phyloP scores from a whole-genome alignment of 2,113 vertebrate genomes.

The Chionomys nivalis region DNA sequence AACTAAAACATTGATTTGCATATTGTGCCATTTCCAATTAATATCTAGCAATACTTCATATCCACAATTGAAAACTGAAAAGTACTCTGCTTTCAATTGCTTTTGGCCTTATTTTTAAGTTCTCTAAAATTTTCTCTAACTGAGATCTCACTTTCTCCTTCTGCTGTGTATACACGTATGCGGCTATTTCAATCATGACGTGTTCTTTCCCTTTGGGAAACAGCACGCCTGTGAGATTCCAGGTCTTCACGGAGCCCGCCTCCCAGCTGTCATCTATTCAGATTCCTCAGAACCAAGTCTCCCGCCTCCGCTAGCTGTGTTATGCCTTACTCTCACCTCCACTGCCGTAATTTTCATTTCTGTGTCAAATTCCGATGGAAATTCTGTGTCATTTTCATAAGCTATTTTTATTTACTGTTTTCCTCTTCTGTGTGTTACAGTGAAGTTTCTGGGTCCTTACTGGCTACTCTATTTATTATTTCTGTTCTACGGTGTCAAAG shows the following conservation, averaged over 20 bases:
- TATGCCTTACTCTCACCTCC: not conserved
- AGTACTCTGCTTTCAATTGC: not conserved
- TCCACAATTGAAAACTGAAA: not conserved
- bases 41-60: not conserved
- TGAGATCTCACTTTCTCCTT: not conserved
- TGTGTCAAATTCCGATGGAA: not conserved
- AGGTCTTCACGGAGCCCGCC: not conserved
- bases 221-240: not conserved
- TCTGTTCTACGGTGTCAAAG: not conserved
- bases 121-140: not conserved
- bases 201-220: not conserved
- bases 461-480: not conserved
- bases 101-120: not conserved
- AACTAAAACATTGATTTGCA: not conserved
- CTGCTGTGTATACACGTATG: rapidly evolving
- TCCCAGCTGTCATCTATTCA: not conserved
- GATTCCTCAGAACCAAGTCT: not conserved
- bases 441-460: not conserved
- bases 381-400: not conserved
- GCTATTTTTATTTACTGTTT: not conserved
- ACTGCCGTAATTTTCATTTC: not conserved
- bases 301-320: not conserved
- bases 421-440: not conserved
- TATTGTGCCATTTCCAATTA: not conserved
- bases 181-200: not conserved